These are phyloP conservation scores for Tapirus indicus DNA, from an alignment of 2,797 vertebrate species.

Conservation along the genomic window DNA sequence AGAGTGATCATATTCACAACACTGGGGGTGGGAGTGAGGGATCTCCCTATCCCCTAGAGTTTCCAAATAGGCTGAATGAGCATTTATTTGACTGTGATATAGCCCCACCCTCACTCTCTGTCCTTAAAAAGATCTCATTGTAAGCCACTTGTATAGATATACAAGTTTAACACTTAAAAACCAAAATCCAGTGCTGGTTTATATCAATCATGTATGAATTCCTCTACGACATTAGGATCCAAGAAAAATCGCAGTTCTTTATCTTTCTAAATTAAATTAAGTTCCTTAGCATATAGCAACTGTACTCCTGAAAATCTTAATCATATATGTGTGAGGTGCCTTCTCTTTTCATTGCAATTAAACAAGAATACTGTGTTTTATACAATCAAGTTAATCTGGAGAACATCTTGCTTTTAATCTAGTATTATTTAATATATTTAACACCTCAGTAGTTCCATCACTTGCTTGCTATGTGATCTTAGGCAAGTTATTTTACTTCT, in stretches of 20 bases:
- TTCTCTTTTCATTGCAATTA: neutral
- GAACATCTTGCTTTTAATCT: neutral
- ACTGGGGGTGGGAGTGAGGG: rapidly evolving
- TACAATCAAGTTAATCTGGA: neutral
- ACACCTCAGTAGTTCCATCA: neutral
- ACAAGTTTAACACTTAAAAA: neutral
- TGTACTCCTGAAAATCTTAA: neutral
- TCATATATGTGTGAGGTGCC: neutral
- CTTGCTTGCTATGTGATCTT: neutral
- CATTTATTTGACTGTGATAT: neutral
- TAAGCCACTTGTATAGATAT: neutral
- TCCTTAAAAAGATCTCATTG: neutral
- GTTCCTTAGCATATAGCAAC: neutral
- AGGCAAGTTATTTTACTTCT: neutral
- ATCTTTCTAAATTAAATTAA: neutral
- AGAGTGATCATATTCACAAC: neutral
- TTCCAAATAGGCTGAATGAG: neutral
- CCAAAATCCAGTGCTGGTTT: neutral
- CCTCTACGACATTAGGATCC: neutral
- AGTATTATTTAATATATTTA: neutral
- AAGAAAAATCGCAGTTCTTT: neutral
- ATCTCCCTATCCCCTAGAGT: neutral
- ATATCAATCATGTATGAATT: neutral
- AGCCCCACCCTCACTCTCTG: neutral
- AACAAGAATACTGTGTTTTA: neutral